These are phyloP conservation scores for Casuarius casuarius DNA, from an alignment of 2,113 vertebrate species.

Conservation along the genomic window DNA sequence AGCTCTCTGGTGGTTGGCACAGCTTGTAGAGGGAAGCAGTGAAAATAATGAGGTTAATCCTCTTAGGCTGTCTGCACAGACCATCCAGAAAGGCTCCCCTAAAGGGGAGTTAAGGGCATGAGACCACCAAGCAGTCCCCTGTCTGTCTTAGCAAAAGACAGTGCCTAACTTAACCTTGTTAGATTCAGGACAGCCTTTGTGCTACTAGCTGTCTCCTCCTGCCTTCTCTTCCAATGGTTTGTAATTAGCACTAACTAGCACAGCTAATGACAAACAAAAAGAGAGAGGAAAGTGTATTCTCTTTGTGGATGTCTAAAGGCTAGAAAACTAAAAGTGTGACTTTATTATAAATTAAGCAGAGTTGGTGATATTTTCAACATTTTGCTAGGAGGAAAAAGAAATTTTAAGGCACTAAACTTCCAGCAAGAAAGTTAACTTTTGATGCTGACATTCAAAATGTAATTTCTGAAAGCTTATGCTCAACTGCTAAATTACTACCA, in stretches of 20 bases:
- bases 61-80: neutral
- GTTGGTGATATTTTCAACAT: neutral
- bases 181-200: neutral
- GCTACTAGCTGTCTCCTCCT: neutral
- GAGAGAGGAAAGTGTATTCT: neutral
- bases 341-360: conserved; percentile 13
- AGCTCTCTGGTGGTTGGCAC: neutral
- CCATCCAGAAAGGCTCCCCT: neutral
- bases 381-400: neutral
- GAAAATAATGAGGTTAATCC: neutral
- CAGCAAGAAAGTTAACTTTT: conserved; percentile 25
- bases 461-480: conserved; percentile 28
- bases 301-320: neutral
- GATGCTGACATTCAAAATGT: neutral
- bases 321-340: neutral
- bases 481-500: conserved; percentile 5
- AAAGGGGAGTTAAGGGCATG: neutral
- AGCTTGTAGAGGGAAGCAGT: neutral
- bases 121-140: neutral
- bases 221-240: neutral
- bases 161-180: neutral
- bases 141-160: neutral
- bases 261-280: neutral
- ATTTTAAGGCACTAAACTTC: neutral
- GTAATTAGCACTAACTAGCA: neutral